These are phyloP conservation scores for Drosophila ironensis DNA, from an alignment of 1,140 invertebrate genomes.

Conservation along the genomic window DNA sequence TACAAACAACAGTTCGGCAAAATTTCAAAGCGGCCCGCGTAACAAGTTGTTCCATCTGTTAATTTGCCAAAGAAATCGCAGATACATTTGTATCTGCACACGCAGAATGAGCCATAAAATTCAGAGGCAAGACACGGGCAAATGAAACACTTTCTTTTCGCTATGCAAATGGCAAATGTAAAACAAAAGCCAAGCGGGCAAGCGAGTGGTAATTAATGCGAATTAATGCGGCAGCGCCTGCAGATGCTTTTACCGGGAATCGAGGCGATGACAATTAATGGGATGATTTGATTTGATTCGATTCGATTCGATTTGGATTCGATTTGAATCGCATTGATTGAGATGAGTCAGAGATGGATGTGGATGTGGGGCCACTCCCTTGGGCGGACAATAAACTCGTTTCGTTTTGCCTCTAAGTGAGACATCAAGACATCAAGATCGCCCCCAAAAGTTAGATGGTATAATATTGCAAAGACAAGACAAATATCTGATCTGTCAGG, in stretches of 20 bases:
- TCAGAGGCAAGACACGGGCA: conserved; percentile 12
- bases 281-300: conserved; percentile 15
- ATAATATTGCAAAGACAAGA: not conserved
- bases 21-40: conserved; percentile 41
- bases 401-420: conserved; percentile 23
- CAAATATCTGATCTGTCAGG: not conserved
- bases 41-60: conserved; percentile 60
- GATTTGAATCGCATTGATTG: conserved; percentile 4
- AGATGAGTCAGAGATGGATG: not conserved
- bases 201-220: conserved; percentile 24
- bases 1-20: conserved; percentile 5
- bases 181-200: conserved; percentile 53
- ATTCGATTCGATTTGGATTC: conserved; percentile 1
- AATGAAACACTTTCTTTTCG: conserved; percentile 73
- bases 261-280: conserved; percentile 18
- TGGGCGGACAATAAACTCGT: conserved; percentile 6
- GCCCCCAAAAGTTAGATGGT: not conserved
- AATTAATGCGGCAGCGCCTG: not conserved
- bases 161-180: conserved; percentile 49
- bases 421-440: conserved; percentile 33
- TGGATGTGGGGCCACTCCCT: conserved; percentile 17
- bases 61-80: conserved; percentile 56
- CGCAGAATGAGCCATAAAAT: conserved; percentile 12
- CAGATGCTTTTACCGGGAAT: conserved; percentile 45
- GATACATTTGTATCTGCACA: not conserved